Evolutionary conservation across 1,140 invertebrate genomes (phyloP), one percentile per base, ranked within the genome.

Genomic region (Drusus annulatus): DNA sequence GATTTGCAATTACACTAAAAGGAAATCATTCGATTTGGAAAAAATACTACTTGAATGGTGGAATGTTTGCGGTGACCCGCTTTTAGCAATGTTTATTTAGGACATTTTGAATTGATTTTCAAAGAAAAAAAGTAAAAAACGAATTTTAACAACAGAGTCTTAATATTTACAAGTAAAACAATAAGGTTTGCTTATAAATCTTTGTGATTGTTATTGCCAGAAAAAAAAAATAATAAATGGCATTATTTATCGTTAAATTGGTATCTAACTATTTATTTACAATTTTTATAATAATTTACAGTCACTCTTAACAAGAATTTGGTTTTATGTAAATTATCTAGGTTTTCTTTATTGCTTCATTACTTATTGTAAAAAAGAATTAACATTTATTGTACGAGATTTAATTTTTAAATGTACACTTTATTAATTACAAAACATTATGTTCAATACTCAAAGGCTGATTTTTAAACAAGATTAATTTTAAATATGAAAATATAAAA

Each of bases 281-380:
- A 71, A 17, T 10, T 52, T 31, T 65, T 63, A 28, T 31, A 25
- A 65, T 65, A 65, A 65, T 31, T 65, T 65, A 65, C 62, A 65
- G 68, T 71, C 68, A 21, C 21, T 58, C 54, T 19, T 75, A 75
- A 75, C 17, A 50, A 50, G 45, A 71, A 28, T 75, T 75, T 75
- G 71, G 54, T 58, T 51, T 75, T 75, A 19, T 58, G 71, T 58
- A 28, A 28, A 36, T 75, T 75, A 45, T 7, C 51, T 74, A 31
- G 36, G 36, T 45, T 36, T 56, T 52, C 28, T 75, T 74, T 79
- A 79, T 79, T 79, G 78, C 78, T 79, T 79, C 58, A 56, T 62
- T 62, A 63, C 36, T 79, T 79, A 74, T 52, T 75, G 58, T 74
- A 63, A 63, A 74, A 79, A 79, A 60, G 65, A 79, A 65, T 79